phyloP scores from a whole-genome alignment of 1,140 invertebrate species.

The Diploscapter pachys region DNA sequence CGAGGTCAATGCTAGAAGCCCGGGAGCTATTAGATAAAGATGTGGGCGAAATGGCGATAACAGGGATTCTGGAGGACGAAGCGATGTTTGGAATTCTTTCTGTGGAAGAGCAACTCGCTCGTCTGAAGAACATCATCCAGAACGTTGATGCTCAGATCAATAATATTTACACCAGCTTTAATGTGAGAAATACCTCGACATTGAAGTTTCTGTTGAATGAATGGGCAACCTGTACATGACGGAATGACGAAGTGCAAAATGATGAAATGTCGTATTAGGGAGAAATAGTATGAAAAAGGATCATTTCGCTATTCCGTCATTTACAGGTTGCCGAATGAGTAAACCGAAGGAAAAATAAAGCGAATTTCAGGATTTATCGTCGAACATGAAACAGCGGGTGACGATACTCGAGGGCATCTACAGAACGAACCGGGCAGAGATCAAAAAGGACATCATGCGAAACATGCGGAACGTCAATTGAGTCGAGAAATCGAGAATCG shows the following conservation, averaged over 20 bases:
- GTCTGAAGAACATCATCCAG: not conserved
- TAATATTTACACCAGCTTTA: not conserved
- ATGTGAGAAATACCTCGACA: not conserved
- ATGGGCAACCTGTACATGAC: too few species aligned
- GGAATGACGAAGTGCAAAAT: not conserved
- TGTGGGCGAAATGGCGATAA: not conserved
- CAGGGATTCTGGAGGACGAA: slow-evolving; percentile 2
- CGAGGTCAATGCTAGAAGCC: not conserved
- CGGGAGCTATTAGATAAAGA: not conserved
- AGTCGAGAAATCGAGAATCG: too few species aligned
- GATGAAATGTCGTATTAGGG: too few species aligned
- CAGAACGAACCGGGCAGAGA: not conserved
- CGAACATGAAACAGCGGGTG: slow-evolving; percentile 18
- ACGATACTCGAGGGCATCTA: slow-evolving; percentile 1
- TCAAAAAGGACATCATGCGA: not conserved
- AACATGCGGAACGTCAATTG: too few species aligned
- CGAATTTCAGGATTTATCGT: slow-evolving; percentile 11
- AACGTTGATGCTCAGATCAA: not conserved
- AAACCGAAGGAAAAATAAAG: too few species aligned
- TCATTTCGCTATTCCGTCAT: too few species aligned
- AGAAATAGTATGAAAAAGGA: too few species aligned
- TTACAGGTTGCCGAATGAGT: too few species aligned
- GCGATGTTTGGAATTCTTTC: too few species aligned
- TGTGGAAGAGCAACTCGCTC: too few species aligned
- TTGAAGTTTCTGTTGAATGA: too few species aligned